Percentiles rank a stretch among this genome's conserved stretches.
Evolutionary conservation across 53 echinoderm and acorn worm species (phyloP).

Genomic region (Arbacia lixula): DNA sequence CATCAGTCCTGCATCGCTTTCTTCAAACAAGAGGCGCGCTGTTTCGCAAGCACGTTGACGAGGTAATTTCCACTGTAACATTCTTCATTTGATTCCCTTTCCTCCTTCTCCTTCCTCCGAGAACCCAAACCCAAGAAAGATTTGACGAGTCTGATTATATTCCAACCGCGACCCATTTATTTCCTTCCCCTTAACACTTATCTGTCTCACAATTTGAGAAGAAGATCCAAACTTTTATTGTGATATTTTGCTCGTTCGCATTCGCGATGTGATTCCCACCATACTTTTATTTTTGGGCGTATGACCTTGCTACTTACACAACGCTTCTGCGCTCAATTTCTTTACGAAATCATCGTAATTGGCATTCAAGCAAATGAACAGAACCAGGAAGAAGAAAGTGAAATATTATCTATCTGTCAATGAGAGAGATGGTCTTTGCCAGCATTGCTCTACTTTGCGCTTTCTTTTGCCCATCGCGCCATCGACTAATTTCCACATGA

Average conservation of each 20-base stretch:
- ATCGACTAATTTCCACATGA: not conserved
- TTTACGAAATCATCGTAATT: slow-evolving; percentile 5
- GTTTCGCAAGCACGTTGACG: not conserved
- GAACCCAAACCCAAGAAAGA: not conserved
- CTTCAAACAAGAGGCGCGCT: slow-evolving; percentile 22
- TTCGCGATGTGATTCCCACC: not conserved
- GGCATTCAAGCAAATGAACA: not conserved
- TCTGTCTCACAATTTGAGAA: not conserved
- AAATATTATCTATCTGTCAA: slow-evolving; percentile 36
- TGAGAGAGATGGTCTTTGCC: not conserved
- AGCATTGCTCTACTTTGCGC: not conserved
- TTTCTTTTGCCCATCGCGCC: slow-evolving; percentile 6
- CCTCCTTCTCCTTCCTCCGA: not conserved
- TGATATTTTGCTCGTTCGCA: not conserved
- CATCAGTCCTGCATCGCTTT: not conserved
- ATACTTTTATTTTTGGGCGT: not conserved
- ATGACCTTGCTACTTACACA: slow-evolving; percentile 6
- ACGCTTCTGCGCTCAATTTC: not conserved
- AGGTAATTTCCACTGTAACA: slow-evolving; percentile 28
- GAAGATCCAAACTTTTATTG: slow-evolving; percentile 19
- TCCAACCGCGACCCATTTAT: slow-evolving; percentile 38
- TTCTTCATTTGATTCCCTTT: slow-evolving; percentile 18
- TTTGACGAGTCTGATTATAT: slow-evolving; percentile 2
- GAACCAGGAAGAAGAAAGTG: slow-evolving; percentile 16
- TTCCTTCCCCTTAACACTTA: not conserved